phyloP scores from a whole-genome alignment of 1,140 invertebrate genomes.

The Caerostris extrusa region DNA sequence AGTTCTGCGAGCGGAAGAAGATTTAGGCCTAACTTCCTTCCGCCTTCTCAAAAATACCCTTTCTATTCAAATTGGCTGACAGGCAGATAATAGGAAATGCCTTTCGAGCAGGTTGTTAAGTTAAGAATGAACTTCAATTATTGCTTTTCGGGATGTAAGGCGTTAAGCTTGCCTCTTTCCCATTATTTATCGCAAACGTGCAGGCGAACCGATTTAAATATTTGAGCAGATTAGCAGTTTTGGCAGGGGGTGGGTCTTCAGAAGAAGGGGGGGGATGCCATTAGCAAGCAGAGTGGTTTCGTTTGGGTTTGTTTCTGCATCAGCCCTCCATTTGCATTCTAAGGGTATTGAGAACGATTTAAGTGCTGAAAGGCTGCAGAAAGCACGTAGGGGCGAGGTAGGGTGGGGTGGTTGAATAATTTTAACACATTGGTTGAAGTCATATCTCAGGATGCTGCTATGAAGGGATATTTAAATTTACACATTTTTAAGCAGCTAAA shows the following conservation, averaged over 20 bases:
- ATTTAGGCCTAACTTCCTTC: constrained; percentile 65
- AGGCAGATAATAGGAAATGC: constrained; percentile 76
- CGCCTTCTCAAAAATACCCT: constrained; percentile 49
- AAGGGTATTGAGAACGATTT: constrained; percentile 55
- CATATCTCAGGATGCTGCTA: constrained; percentile 5
- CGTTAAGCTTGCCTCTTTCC: constrained; percentile 53
- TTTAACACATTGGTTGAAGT: constrained; percentile 34
- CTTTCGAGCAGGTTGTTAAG: constrained; percentile 75
- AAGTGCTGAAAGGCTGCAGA: constrained; percentile 17
- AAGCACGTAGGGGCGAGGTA: neutral
- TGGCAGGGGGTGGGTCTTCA: neutral
- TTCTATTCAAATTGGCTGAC: constrained; percentile 72
- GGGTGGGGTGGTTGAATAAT: neutral
- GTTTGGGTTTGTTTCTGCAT: constrained; percentile 54
- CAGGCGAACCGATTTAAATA: constrained; percentile 74
- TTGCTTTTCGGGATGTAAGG: constrained; percentile 69
- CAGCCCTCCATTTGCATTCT: constrained; percentile 63
- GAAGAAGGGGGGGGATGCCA: constrained; percentile 28
- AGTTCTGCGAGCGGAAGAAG: constrained; percentile 26
- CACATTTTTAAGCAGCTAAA: constrained; percentile 16
- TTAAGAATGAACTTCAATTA: constrained; percentile 75
- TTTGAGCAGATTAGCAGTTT: constrained; percentile 74
- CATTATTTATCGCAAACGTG: constrained; percentile 72
- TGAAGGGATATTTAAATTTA: neutral
- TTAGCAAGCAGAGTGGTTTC: constrained; percentile 61